Evolutionary conservation across 2,113 vertebrate species (phyloP).

Genomic region (Sporophila hypoxantha): DNA sequence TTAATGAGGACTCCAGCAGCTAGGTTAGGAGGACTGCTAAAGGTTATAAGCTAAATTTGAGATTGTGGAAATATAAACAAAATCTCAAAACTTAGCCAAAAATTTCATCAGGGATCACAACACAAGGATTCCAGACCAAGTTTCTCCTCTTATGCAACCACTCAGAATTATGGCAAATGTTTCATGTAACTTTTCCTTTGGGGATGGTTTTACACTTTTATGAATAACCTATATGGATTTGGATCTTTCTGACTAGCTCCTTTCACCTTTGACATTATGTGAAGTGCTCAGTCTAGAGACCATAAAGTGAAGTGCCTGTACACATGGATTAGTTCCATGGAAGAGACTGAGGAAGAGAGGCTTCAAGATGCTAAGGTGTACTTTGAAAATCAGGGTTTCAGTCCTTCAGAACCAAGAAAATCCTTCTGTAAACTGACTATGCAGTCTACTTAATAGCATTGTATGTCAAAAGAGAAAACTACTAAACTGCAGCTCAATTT

Average conservation of each 20-base stretch:
- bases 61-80: background rate
- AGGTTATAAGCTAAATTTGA: background rate
- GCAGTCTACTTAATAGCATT: background rate
- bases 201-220: background rate
- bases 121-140: background rate
- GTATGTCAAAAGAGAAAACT: background rate
- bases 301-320: background rate
- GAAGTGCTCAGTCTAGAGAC: background rate
- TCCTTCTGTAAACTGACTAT: background rate
- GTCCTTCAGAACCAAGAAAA: background rate
- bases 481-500: background rate
- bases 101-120: rapidly evolving
- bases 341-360: background rate
- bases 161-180: background rate
- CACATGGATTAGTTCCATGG: background rate
- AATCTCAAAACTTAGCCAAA: background rate
- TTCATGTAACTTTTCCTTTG: background rate
- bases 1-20: background rate
- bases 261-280: background rate
- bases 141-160: background rate
- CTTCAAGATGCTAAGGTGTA: background rate
- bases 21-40: background rate
- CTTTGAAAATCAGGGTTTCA: background rate
- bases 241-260: background rate
- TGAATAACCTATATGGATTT: background rate